Evolutionary conservation across 1,140 invertebrate genomes (phyloP), one percentile per base, ranked within the genome.

Genomic region (Centruroides sculpturatus): DNA sequence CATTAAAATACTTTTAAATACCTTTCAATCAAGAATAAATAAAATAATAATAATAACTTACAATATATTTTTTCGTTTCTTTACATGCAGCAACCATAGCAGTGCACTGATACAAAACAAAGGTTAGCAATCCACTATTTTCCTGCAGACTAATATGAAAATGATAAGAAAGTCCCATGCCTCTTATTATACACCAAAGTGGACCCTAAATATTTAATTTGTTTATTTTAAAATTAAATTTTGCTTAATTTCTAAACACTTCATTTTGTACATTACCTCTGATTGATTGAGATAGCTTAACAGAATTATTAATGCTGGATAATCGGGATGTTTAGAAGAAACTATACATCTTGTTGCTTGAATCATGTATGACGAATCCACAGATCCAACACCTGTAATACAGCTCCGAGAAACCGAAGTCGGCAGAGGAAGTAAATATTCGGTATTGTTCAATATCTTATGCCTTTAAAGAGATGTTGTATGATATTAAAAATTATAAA

Each of bases 101-200:
- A 7, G 87, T 83, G 48, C 87, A 84, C 66, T 81, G 80, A 66
- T 81, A 83, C 46, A 92, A 80, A 5, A 79, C 74, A 59, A 92
- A 80, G 66, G 81, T 82, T 3, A 93, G 68, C 1, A 85, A 69
- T 0, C 84, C 86, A 73, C 86, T 83, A 67, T 84, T 80, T 12
- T 80, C 77, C 63, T 78, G 75, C 7, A 79, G 66, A 55, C 73
- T 71, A 13, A 89, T 79, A 49, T 75, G 78, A 74, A 85, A 91
- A 52, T 81, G 76, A 74, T 95, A 95, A 2, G 89, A 80, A n/a
- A 90, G 77, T 8, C 90, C 90, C 65, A 83, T 81, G 35, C 90
- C 90, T 69, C 90, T 77, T 61, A 94, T 84, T 70, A 85, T 79
- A 60, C 81, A 81, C 87, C 88, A 94, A 80, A 94, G 82, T 46